These are phyloP conservation scores for Oasisia sp. DNA, from an alignment of 2,888 invertebrate species.

Conservation along the genomic window DNA sequence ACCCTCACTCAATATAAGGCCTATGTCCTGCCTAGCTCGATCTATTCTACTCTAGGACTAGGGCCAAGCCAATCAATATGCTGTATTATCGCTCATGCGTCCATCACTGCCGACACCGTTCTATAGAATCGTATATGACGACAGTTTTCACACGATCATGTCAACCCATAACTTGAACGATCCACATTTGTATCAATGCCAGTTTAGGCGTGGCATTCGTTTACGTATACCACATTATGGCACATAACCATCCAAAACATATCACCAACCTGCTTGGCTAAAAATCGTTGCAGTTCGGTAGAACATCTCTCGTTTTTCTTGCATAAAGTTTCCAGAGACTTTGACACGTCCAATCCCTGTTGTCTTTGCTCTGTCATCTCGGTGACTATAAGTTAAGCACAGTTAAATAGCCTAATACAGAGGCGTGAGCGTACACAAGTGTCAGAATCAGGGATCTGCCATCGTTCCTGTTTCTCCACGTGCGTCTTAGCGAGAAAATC, in stretches of 20 bases:
- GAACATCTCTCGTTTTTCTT: constrained; percentile 39
- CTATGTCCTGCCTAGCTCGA: too few species aligned
- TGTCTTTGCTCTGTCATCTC: not conserved
- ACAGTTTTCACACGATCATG: constrained; percentile 1
- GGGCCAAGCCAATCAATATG: not conserved
- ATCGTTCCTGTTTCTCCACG: not conserved
- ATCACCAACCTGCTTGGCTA: constrained; percentile 46
- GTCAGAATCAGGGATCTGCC: not conserved
- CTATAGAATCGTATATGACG: not conserved
- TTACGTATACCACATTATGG: too few species aligned
- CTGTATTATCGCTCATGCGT: not conserved
- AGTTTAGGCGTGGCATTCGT: not conserved
- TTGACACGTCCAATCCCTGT: constrained; percentile 26
- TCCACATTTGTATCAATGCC: not conserved
- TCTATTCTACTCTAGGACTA: not conserved
- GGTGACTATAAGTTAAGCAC: not conserved
- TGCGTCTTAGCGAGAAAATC: constrained; percentile 1
- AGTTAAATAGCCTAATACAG: not conserved
- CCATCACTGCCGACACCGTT: not conserved
- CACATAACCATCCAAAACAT: not conserved
- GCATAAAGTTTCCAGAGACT: constrained; percentile 41
- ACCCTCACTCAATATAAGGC: too few species aligned
- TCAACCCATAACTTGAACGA: not conserved
- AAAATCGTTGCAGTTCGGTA: constrained; percentile 42
- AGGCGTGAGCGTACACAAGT: not conserved